Evolutionary conservation across 2,888 invertebrate species (phyloP).

Genomic region (Eubasilissa splendida): DNA sequence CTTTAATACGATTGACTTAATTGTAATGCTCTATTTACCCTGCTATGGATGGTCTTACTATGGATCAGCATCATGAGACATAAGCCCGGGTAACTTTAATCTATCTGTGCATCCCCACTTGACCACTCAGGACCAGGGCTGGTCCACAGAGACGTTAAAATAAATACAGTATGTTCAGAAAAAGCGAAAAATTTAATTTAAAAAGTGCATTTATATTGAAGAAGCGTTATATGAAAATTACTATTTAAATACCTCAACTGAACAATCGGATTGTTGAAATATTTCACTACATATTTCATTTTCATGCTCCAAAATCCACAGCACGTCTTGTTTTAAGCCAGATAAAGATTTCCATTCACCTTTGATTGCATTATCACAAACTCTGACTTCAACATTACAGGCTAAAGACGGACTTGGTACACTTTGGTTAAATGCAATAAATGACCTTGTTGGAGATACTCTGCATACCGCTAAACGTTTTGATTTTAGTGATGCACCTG

Average conservation of each 20-base stretch:
- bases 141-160: neutral
- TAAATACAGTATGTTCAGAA: neutral
- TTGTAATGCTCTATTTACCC: no score
- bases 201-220: no score
- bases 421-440: slow-evolving; percentile 67
- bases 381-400: slow-evolving; percentile 62
- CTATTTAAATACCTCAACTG: slow-evolving; percentile 64
- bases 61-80: no score
- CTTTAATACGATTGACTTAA: no score
- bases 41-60: no score
- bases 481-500: slow-evolving; percentile 68
- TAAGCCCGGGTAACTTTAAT: no score
- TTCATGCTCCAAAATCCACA: slow-evolving; percentile 68
- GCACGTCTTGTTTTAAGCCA: slow-evolving; percentile 67
- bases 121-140: no score
- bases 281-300: slow-evolving; percentile 57
- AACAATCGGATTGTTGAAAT: slow-evolving; percentile 55
- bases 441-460: slow-evolving; percentile 64
- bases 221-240: neutral
- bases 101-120: no score
- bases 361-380: slow-evolving; percentile 62
- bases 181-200: neutral
- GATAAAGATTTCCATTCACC: slow-evolving; percentile 69
- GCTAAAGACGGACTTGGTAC: slow-evolving; percentile 61
- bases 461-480: slow-evolving; percentile 65